Conservation (phyloP, 1,140 invertebrate species). For the Ceratina japonica region DNA sequence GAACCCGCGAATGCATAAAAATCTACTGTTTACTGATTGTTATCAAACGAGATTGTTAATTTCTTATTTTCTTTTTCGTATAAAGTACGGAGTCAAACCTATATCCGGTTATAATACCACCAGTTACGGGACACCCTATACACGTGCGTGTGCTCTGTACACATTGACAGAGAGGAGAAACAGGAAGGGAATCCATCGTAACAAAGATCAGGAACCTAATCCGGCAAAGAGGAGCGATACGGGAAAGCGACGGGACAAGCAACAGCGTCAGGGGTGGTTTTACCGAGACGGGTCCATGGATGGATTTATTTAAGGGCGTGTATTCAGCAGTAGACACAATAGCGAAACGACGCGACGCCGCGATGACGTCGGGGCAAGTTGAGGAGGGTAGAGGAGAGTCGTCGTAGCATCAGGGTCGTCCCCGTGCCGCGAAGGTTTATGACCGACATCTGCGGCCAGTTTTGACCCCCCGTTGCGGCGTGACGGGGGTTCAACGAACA, state of each 20-base stretch:
- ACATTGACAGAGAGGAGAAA: neutral
- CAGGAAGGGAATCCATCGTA: conserved; percentile 22
- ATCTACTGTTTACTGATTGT: too few species aligned
- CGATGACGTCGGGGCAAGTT: conserved; percentile 47
- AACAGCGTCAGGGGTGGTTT: conserved; percentile 44
- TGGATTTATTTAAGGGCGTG: conserved; percentile 79
- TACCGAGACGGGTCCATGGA: conserved; percentile 55
- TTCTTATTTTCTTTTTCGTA: too few species aligned
- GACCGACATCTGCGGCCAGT: conserved; percentile 78
- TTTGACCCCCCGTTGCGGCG: conserved; percentile 74
- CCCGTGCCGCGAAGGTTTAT: conserved; percentile 65
- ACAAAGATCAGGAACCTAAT: conserved; percentile 58
- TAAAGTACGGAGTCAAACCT: too few species aligned
- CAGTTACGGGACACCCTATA: neutral
- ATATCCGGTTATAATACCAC: neutral
- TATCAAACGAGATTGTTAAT: too few species aligned
- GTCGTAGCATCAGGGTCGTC: conserved; percentile 43
- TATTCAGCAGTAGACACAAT: conserved; percentile 74
- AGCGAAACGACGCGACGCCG: conserved; percentile 60
- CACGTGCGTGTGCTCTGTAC: neutral
- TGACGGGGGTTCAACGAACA: conserved; percentile 75
- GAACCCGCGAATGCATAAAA: too few species aligned
- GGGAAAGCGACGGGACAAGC: conserved; percentile 30
- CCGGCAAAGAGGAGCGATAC: conserved; percentile 42
- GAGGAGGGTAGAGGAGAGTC: conserved; percentile 16